A percentile compares a stretch with the other conserved stretches of the same genome.
phyloP scores from a whole-genome alignment of 2,888 invertebrate species.

The Ophion ventricosus region DNA sequence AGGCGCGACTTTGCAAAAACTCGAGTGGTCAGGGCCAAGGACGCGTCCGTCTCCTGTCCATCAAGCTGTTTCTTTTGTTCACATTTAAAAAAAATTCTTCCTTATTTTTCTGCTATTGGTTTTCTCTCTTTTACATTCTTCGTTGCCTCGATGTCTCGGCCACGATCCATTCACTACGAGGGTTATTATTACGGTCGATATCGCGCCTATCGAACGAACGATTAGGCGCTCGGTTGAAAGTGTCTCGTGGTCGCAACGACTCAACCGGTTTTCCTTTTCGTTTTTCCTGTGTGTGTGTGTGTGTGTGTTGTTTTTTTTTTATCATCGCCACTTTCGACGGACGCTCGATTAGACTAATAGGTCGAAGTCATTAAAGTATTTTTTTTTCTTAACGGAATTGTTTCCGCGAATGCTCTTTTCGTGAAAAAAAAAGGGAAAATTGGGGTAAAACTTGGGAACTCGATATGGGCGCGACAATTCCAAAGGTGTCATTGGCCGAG shows the following conservation, averaged over 20 bases:
- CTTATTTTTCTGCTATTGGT: not conserved
- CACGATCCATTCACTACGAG: not conserved
- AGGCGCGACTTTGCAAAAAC: constrained; percentile 26
- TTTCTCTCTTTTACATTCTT: not conserved
- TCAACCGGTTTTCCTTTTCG: not conserved
- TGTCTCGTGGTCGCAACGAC: not conserved
- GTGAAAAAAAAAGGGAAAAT: not conserved
- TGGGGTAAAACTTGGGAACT: too few species aligned
- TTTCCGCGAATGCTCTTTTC: not conserved
- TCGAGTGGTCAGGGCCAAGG: constrained; percentile 38
- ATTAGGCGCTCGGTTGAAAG: not conserved
- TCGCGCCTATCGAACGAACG: not conserved
- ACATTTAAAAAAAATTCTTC: not conserved
- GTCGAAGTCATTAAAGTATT: not conserved
- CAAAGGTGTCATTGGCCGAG: too few species aligned
- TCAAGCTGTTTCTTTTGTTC: constrained; percentile 4
- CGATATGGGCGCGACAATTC: too few species aligned
- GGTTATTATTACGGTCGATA: not conserved
- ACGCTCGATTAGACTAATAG: constrained; percentile 9
- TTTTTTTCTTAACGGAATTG: not conserved
- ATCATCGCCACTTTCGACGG: not conserved
- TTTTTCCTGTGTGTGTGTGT: not conserved
- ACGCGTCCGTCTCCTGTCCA: not conserved
- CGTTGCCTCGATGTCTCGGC: not conserved
- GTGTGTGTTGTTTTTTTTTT: not conserved